Base-by-base conservation (phyloP, 1,140 invertebrate species). In the Formica selysi region DNA sequence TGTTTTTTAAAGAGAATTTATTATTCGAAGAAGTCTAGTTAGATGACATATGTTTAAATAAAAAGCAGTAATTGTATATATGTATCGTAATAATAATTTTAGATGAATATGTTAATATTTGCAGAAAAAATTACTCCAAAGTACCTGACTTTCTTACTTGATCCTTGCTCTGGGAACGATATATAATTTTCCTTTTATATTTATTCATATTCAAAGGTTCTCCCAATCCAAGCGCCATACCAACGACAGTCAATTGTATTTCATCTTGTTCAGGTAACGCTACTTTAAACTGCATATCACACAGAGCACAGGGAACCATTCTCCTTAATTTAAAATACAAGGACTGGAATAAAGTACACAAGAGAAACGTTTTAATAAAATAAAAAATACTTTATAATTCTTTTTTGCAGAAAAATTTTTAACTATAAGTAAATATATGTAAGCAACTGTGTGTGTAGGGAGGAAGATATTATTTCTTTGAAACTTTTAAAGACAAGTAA, bases 181-280 rank as follows among this genome's bases (percentile, higher is more conserved):
- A 83, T 11, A 94, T 85, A 74, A 81, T 88, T 80, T 94, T 95
- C 68, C 94, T 94, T 54, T 94, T 94, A 68, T 81, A 89, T 89
- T 93, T 95, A 89, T 92, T 95, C 86, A 85, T 87, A 91, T 95
- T 96, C 54, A 93, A 95, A 38, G 94, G 95, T 91, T 97, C 97
- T 11, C 96, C 96, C n/a, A 97, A 91, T 2, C 97, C 97, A 64
- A 97, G 94, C 19, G 97, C 97, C 97, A 97, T 97, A 62, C 97
- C 97, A 67, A 97, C 95, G 16, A 98, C 96, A 70, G 97, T 97
- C 59, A 99, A 95, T 94, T 99, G 98, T 86, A 99, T 97, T 95
- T 99, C 98, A 93, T 99, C 98, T 95, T 96, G 96, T 93, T 98
- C 98, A 0, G 98, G 97, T 84, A 98, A 94, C 89, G 98, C 97